phyloP scores from a whole-genome alignment of 2,113 vertebrate genomes.

The Brachionichthys hirsutus region DNA sequence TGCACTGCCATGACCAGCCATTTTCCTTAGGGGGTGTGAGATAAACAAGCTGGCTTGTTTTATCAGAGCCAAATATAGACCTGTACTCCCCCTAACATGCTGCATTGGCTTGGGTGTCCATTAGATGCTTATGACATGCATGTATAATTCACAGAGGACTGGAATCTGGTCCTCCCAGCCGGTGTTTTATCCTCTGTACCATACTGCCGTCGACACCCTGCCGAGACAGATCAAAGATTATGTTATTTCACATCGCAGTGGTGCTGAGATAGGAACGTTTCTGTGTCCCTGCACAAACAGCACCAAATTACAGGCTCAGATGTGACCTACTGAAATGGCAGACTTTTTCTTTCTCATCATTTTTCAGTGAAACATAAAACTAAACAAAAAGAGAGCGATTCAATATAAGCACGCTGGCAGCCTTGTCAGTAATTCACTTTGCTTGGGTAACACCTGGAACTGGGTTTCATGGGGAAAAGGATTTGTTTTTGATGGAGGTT shows the following conservation, averaged over 20 bases:
- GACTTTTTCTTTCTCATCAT: conserved; percentile 19
- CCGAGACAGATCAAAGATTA: conserved; percentile 61
- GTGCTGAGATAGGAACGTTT: conserved; percentile 45
- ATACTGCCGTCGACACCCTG: conserved; percentile 34
- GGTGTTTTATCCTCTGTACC: conserved; percentile 27
- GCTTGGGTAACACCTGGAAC: conserved; percentile 21
- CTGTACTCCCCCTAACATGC: conserved; percentile 65
- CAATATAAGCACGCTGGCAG: conserved; percentile 23
- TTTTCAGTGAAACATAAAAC: conserved; percentile 26
- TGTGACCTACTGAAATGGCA: conserved; percentile 41
- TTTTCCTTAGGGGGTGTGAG: conserved; percentile 31
- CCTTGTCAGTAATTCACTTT: conserved; percentile 43
- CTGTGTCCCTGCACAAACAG: conserved; percentile 53
- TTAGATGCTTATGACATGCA: conserved; percentile 68
- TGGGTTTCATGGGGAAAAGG: conserved; percentile 9
- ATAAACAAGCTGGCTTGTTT: conserved; percentile 68
- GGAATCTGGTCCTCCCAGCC: conserved; percentile 33
- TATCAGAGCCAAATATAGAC: conserved; percentile 68
- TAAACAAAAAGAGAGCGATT: conserved; percentile 26
- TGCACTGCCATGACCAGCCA: conserved; percentile 45
- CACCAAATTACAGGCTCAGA: conserved; percentile 53
- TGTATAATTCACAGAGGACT: conserved; percentile 64
- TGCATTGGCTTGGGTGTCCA: conserved; percentile 63
- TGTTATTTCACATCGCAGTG: conserved; percentile 50
- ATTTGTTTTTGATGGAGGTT: conserved; percentile 17